phyloP scores from a whole-genome alignment of 2,113 vertebrate genomes.

The Nestor notabilis region DNA sequence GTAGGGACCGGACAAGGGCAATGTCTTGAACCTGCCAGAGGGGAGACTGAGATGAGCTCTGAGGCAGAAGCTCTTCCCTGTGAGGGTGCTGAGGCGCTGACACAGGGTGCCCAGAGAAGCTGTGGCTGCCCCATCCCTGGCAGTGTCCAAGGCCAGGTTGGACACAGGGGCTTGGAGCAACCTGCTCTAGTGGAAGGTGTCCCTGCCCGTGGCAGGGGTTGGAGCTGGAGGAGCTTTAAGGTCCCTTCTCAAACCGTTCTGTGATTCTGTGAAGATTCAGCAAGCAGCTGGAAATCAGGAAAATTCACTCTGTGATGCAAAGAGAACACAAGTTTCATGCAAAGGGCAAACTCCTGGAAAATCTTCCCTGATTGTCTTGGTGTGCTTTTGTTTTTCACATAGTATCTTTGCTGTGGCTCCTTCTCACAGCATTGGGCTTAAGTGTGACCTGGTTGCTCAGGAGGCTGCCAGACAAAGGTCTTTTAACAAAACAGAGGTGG shows the following conservation, averaged over 20 bases:
- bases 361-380: not conserved
- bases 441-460: not conserved
- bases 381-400: not conserved
- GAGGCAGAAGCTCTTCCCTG: no score
- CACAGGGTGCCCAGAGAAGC: no score
- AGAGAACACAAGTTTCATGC: not conserved
- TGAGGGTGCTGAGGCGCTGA: no score
- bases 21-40: not conserved
- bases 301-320: not conserved
- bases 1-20: not conserved
- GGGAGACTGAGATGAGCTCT: not conserved
- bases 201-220: not conserved
- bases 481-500: not conserved
- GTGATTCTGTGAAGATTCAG: not conserved
- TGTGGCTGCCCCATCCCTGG: no score
- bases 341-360: not conserved
- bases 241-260: not conserved
- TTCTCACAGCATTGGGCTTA: not conserved
- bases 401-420: not conserved
- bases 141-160: no score
- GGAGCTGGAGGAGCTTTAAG: not conserved
- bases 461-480: not conserved
- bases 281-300: not conserved
- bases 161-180: no score
- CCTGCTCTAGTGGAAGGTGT: not conserved